phyloP scores from a whole-genome alignment of 2,797 vertebrate genomes.

The Epinephelus awoara region DNA sequence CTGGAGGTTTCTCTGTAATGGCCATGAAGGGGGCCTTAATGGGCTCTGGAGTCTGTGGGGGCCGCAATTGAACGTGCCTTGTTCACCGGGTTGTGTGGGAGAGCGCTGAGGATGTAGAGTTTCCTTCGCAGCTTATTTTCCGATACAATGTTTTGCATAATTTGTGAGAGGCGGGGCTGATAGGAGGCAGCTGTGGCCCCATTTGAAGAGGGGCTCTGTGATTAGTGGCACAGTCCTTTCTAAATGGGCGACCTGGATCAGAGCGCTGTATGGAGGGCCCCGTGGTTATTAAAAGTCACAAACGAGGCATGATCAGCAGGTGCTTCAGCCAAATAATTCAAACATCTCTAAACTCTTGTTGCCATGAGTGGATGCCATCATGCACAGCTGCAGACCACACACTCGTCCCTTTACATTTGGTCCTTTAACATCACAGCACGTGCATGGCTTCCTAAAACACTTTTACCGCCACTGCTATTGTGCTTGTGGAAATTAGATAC shows the following conservation, averaged over 20 bases:
- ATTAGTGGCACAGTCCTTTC: background rate
- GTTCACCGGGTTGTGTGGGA: background rate
- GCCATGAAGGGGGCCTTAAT: background rate
- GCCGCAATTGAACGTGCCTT: background rate
- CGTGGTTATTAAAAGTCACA: background rate
- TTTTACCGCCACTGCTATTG: background rate
- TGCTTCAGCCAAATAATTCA: background rate
- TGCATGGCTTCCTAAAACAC: background rate
- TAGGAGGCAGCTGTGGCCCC: too few relatives aligned
- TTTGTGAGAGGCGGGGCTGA: background rate
- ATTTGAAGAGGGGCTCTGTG: background rate
- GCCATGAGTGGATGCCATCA: background rate
- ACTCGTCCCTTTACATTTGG: background rate
- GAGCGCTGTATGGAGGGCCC: background rate
- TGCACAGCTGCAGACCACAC: background rate
- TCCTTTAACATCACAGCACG: background rate
- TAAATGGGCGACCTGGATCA: background rate
- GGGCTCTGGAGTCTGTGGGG: background rate
- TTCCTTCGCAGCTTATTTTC: background rate
- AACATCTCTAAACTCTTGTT: background rate
- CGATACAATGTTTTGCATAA: background rate
- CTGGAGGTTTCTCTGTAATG: conserved; percentile 1
- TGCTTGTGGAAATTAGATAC: background rate
- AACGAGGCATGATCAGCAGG: background rate
- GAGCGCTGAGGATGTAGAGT: background rate